phyloP scores from a whole-genome alignment of 2,797 vertebrate species.

The Cynopterus sphinx region DNA sequence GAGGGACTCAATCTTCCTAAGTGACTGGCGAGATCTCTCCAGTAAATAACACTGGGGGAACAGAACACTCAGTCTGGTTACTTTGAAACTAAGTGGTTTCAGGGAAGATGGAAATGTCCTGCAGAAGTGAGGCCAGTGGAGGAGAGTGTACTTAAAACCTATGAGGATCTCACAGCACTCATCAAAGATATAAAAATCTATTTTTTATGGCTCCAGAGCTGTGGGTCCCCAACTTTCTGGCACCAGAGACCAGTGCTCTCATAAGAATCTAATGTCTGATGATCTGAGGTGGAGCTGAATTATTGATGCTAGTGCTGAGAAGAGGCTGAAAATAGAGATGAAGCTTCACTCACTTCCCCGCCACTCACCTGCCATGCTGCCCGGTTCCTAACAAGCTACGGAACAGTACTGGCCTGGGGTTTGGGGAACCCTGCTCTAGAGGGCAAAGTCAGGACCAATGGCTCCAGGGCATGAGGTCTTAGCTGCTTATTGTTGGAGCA shows the following conservation, averaged over 20 bases:
- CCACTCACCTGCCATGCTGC: no score
- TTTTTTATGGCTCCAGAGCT: not conserved
- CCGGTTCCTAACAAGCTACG: no score
- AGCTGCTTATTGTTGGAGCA: not conserved
- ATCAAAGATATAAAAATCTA: not conserved
- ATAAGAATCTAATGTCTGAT: no score
- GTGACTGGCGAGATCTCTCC: not conserved
- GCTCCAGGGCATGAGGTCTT: not conserved
- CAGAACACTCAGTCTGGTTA: not conserved
- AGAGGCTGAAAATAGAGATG: no score
- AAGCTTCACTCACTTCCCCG: no score
- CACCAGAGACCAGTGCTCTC: no score
- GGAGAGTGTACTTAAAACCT: no score
- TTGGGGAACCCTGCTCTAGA: not conserved
- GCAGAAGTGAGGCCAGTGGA: not conserved
- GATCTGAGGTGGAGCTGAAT: no score
- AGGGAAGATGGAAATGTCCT: not conserved
- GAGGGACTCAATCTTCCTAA: not conserved
- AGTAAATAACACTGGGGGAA: not conserved
- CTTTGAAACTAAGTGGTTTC: not conserved
- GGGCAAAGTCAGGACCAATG: not conserved
- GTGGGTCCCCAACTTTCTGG: no score
- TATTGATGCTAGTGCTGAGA: no score
- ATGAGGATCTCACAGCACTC: not conserved
- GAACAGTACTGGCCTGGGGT: no score